A percentile compares a stretch with the other conserved stretches of the same genome.
Evolutionary conservation across 2,888 invertebrate genomes (phyloP).

Genomic region (Disparrhopalites patrizii): DNA sequence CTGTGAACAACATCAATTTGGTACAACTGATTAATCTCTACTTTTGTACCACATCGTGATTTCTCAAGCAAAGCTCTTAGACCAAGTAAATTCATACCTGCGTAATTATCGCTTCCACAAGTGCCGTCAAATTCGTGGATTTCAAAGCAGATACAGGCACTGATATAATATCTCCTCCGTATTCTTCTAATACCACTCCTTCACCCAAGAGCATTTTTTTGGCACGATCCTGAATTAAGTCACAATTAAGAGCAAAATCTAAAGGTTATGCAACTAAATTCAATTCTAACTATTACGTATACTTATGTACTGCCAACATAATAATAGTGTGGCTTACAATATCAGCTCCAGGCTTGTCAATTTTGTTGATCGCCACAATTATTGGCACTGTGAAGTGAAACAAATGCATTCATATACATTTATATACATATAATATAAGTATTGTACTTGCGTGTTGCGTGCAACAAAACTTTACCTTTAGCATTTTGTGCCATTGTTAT

Average conservation of each 20-base stretch:
- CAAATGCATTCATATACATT: slow-evolving; percentile 13
- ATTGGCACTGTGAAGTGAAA: slow-evolving; percentile 68
- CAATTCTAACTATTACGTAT: neutral
- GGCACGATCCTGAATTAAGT: slow-evolving; percentile 61
- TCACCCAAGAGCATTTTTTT: slow-evolving; percentile 70
- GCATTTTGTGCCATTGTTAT: slow-evolving; percentile 78
- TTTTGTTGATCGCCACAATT: slow-evolving; percentile 96
- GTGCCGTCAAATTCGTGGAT: slow-evolving; percentile 67
- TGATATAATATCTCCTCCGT: slow-evolving; percentile 88
- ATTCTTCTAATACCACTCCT: slow-evolving; percentile 77
- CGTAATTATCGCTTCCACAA: slow-evolving; percentile 74
- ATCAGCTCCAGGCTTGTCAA: slow-evolving; percentile 86
- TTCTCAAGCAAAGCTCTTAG: neutral
- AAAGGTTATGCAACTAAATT: neutral
- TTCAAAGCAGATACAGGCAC: slow-evolving; percentile 88
- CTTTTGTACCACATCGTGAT: neutral
- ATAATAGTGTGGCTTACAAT: slow-evolving; percentile 65
- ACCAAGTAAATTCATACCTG: slow-evolving; percentile 51
- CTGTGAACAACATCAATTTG: slow-evolving; percentile 55
- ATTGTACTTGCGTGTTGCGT: no score
- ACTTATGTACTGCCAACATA: neutral
- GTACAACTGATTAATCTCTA: neutral
- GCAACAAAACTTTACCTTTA: no score
- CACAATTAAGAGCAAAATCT: slow-evolving; percentile 7
- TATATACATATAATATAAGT: neutral